A percentile compares a stretch with the other conserved stretches of the same genome.
These are phyloP conservation scores for Naso thynnoides DNA, from an alignment of 2,797 vertebrate genomes.

Conservation along the genomic window DNA sequence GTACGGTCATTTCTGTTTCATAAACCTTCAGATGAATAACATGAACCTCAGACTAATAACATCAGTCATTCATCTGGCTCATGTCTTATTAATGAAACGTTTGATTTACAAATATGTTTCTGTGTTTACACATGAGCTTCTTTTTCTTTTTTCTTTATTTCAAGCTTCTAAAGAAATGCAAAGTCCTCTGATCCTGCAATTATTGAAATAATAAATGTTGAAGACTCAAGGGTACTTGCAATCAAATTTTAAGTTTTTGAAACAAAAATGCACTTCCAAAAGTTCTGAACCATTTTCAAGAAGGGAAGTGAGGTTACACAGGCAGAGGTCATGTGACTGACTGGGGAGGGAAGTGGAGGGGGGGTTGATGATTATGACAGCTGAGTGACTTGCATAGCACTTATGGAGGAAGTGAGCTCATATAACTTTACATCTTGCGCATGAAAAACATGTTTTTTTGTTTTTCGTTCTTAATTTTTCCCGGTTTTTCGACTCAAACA, in stretches of 20 bases:
- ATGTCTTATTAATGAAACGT: neutral
- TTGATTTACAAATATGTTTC: neutral
- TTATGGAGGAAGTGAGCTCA: conserved; percentile 53
- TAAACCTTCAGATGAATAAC: conserved; percentile 8
- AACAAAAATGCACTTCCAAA: conserved; percentile 41
- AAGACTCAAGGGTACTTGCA: neutral
- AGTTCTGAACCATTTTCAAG: neutral
- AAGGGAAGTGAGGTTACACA: conserved; percentile 54
- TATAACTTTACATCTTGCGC: conserved; percentile 16
- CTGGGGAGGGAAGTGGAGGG: neutral
- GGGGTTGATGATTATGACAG: conserved; percentile 38
- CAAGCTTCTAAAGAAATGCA: neutral
- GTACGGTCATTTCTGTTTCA: conserved; percentile 41
- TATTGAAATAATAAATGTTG: no score
- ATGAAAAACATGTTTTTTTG: conserved; percentile 47
- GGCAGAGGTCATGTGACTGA: conserved; percentile 51
- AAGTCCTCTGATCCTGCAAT: neutral
- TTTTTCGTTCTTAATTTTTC: no score
- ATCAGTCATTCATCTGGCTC: neutral
- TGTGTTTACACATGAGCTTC: neutral
- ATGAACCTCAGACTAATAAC: conserved; percentile 6
- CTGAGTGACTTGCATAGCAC: conserved; percentile 57
- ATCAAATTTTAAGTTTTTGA: conserved; percentile 11
- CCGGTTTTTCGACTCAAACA: neutral
- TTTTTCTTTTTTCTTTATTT: no score